Evolutionary conservation across 2,888 invertebrate genomes (phyloP).

Genomic region (Ochropleura leucogaster): DNA sequence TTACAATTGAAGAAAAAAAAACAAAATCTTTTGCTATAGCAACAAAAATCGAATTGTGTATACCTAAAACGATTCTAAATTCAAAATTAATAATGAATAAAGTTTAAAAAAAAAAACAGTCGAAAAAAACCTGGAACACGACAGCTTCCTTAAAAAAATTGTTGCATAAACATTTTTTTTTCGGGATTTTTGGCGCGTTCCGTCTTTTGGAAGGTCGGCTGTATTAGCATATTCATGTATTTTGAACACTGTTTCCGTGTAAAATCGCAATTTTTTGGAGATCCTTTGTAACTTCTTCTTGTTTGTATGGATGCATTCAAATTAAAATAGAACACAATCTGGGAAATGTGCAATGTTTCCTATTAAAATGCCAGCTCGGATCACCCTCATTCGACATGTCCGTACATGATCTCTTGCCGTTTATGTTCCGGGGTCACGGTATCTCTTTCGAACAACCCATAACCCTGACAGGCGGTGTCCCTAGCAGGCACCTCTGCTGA

Average conservation of each 20-base stretch:
- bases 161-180: conserved; percentile 53
- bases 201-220: conserved; percentile 40
- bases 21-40: conserved; percentile 20
- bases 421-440: too few species aligned
- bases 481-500: too few species aligned
- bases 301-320: not conserved
- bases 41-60: conserved; percentile 5
- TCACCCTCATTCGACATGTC: too few species aligned
- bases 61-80: conserved; percentile 21
- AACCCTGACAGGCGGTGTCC: too few species aligned
- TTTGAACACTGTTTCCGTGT: conserved; percentile 52
- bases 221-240: conserved; percentile 60
- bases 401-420: too few species aligned
- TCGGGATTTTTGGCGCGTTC: conserved; percentile 26
- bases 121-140: conserved; percentile 17
- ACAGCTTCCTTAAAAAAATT: conserved; percentile 40
- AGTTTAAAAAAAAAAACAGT: not conserved
- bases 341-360: too few species aligned
- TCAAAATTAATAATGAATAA: conserved; percentile 35
- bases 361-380: too few species aligned
- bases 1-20: conserved; percentile 8
- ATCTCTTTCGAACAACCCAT: too few species aligned
- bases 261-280: conserved; percentile 43
- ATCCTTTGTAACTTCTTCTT: conserved; percentile 8
- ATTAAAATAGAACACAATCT: too few species aligned